Conservation (phyloP, 2,797 vertebrate species). For the Leptatherina wallacei region DNA sequence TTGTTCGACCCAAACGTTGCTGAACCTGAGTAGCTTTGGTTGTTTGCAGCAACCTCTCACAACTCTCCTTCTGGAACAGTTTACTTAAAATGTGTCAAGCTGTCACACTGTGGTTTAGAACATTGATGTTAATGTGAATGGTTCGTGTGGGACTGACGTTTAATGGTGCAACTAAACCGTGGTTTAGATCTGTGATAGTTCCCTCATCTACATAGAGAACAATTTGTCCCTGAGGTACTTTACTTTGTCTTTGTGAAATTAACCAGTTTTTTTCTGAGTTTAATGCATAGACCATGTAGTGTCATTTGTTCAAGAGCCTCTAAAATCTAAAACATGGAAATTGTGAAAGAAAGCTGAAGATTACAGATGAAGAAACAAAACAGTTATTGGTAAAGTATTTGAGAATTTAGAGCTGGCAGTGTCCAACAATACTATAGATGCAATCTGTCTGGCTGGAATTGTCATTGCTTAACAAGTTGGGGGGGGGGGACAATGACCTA, state of each 20-base stretch:
- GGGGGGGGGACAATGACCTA: neutral
- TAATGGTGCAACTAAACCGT: neutral
- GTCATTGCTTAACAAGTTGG: slow-evolving; percentile 18
- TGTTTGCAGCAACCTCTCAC: no score
- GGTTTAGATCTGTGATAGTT: neutral
- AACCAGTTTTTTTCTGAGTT: neutral
- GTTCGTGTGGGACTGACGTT: neutral
- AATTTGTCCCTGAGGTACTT: slow-evolving; percentile 43
- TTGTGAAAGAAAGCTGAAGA: neutral
- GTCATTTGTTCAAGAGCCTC: neutral
- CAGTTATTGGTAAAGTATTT: slow-evolving; percentile 29
- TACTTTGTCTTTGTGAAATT: slow-evolving; percentile 1
- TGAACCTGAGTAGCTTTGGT: neutral
- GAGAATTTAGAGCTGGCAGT: slow-evolving; percentile 25
- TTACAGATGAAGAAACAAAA: neutral
- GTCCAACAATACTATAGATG: slow-evolving; percentile 10
- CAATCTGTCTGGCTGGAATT: slow-evolving; percentile 33
- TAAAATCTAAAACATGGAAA: neutral
- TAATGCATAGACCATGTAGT: neutral
- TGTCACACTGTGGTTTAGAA: neutral
- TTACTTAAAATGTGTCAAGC: neutral
- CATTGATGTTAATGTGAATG: neutral
- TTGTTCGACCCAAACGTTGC: neutral
- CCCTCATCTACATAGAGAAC: slow-evolving; percentile 5
- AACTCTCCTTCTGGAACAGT: neutral